phyloP scores from a whole-genome alignment of 1,140 invertebrate genomes.

The Scaptomyza pallida region DNA sequence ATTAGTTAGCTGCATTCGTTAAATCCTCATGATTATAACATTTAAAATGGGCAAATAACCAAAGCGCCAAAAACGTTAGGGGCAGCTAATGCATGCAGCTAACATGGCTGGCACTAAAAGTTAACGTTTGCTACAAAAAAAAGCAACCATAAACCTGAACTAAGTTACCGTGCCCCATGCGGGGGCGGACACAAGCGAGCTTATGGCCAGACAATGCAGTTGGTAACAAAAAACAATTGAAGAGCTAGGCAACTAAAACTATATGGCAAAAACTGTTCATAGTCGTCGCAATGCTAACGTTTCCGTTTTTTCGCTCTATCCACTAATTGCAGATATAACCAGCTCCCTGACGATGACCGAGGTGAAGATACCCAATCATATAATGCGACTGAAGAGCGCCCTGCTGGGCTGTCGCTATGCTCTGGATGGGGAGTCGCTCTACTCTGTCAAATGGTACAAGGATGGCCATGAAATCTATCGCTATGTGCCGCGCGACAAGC shows the following conservation, averaged over 20 bases:
- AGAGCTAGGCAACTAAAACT: conserved; percentile 41
- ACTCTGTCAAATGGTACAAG: conserved; percentile 95
- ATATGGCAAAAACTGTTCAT: conserved; percentile 44
- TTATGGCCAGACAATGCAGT: conserved; percentile 25
- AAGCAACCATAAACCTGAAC: conserved; percentile 12
- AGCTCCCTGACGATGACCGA: conserved; percentile 87
- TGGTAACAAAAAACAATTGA: conserved; percentile 1
- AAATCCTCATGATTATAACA: conserved; percentile 23
- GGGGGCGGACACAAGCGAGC: neutral
- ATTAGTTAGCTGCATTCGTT: neutral
- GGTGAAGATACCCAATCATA: conserved; percentile 88
- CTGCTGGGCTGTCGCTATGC: conserved; percentile 91
- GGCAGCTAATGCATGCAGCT: conserved; percentile 22
- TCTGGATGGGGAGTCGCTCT: conserved; percentile 90
- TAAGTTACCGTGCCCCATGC: conserved; percentile 1
- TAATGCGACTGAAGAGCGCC: conserved; percentile 88
- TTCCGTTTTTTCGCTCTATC: conserved; percentile 13
- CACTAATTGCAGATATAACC: conserved; percentile 83
- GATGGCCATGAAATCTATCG: conserved; percentile 94
- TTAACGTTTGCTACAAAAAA: conserved; percentile 31
- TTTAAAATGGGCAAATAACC: conserved; percentile 8
- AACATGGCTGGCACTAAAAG: conserved; percentile 28
- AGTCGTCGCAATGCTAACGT: conserved; percentile 1
- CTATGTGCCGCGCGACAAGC: conserved; percentile 89
- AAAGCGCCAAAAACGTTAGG: conserved; percentile 2